These are phyloP conservation scores for Nephrotoma flavescens DNA, from an alignment of 2,888 invertebrate species.

Conservation along the genomic window DNA sequence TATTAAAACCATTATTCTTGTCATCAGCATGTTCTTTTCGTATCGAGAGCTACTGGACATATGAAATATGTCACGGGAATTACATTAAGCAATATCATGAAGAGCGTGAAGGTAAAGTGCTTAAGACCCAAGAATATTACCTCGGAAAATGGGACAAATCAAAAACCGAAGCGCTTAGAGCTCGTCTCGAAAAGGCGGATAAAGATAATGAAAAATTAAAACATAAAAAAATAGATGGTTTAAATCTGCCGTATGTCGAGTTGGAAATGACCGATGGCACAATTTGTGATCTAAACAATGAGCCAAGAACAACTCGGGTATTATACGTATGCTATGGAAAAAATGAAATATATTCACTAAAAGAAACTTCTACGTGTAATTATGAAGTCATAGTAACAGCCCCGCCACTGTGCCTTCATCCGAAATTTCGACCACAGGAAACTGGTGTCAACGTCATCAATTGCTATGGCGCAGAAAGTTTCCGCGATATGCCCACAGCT, in stretches of 20 bases:
- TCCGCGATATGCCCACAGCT: background rate
- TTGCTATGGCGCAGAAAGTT: constrained; percentile 32
- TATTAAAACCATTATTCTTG: constrained; percentile 60
- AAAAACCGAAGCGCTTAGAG: constrained; percentile 42
- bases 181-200: constrained; percentile 33
- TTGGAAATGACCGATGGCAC: constrained; percentile 82
- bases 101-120: constrained; percentile 74
- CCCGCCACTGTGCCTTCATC: constrained; percentile 75
- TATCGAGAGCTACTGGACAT: constrained; percentile 88
- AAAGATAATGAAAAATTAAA: constrained; percentile 40
- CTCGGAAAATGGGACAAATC: constrained; percentile 63
- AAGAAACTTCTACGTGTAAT: constrained; percentile 86
- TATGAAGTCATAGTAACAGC: constrained; percentile 87
- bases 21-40: constrained; percentile 73
- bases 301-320: constrained; percentile 66
- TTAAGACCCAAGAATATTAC: constrained; percentile 71
- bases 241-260: constrained; percentile 74
- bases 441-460: constrained; percentile 62
- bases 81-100: constrained; percentile 92
- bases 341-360: constrained; percentile 83
- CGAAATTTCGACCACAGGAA: constrained; percentile 68
- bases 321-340: constrained; percentile 85
- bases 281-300: constrained; percentile 76
- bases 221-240: constrained; percentile 72
- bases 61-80: constrained; percentile 88